Conservation (phyloP, 1,140 invertebrate species). For the Leptinotarsa defecta region DNA sequence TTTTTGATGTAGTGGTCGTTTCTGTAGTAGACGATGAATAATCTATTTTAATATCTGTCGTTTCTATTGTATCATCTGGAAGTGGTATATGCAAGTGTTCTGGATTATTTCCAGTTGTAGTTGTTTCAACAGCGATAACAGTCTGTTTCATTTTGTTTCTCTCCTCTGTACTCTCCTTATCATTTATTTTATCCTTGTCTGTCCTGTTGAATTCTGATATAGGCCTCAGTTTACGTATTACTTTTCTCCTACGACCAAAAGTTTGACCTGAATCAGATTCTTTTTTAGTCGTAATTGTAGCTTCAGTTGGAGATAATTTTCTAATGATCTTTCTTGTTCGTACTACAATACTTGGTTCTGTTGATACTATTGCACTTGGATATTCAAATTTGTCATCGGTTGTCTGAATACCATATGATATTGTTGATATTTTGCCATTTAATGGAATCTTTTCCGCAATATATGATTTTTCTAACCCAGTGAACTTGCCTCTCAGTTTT, state of each 20-base stretch:
- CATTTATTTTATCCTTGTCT: background rate
- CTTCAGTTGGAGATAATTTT: conserved; percentile 56
- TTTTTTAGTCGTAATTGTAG: conserved; percentile 29
- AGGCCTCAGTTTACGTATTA: conserved; percentile 43
- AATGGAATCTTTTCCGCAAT: background rate
- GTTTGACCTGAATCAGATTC: conserved; percentile 27
- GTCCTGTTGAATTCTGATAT: conserved; percentile 12
- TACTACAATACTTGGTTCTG: conserved; percentile 45
- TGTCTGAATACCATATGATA: conserved; percentile 33
- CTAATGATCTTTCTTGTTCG: conserved; percentile 61
- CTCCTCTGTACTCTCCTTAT: background rate
- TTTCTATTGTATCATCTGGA: too few relatives aligned
- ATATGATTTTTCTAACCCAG: conserved; percentile 25
- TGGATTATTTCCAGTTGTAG: conserved; percentile 7
- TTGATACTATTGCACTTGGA: conserved; percentile 43
- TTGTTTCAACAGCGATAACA: conserved; percentile 5
- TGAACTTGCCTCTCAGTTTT: conserved; percentile 33
- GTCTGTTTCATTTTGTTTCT: background rate
- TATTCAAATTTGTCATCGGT: conserved; percentile 42
- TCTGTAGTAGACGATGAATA: background rate
- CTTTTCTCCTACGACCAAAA: conserved; percentile 42
- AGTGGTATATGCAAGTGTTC: too few relatives aligned
- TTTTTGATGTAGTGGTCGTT: conserved; percentile 8
- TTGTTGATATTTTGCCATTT: background rate
- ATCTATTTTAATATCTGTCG: too few relatives aligned